Percentiles rank a stretch among this genome's conserved stretches.
These are phyloP conservation scores for Gopherus flavomarginatus DNA, from an alignment of 2,113 vertebrate genomes.

Conservation along the genomic window DNA sequence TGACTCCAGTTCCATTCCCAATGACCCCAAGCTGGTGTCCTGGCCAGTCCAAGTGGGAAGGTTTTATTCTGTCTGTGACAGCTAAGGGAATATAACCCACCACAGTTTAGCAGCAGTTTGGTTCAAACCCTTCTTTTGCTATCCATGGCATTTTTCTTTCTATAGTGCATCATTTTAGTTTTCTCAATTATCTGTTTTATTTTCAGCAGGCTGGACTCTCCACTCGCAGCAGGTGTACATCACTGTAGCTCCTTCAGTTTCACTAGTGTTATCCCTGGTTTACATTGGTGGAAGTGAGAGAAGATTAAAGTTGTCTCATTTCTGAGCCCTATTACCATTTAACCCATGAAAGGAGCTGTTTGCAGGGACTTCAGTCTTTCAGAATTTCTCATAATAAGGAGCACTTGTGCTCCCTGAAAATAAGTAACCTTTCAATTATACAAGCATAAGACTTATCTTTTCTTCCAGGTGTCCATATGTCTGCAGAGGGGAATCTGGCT, in stretches of 20 bases:
- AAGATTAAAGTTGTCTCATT: not conserved
- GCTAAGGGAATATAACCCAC: slow-evolving; percentile 11
- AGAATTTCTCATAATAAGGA: not conserved
- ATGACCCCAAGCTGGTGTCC: not conserved
- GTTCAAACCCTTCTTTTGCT: not conserved
- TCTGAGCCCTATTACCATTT: not conserved
- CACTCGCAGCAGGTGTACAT: not conserved
- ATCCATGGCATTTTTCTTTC: not conserved
- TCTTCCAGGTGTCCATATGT: slow-evolving; percentile 63
- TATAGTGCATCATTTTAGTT: not conserved
- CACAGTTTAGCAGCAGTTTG: slow-evolving; percentile 30
- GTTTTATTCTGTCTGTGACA: not conserved
- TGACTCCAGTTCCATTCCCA: not conserved
- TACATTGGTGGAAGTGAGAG: not conserved
- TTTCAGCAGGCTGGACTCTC: not conserved
- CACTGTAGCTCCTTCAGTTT: not conserved
- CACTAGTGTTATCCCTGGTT: not conserved
- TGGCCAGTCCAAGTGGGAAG: not conserved
- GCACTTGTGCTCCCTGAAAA: not conserved
- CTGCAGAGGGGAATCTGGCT: slow-evolving; percentile 14
- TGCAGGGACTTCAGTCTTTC: not conserved
- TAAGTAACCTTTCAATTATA: not conserved
- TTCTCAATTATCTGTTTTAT: not conserved
- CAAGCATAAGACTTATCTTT: slow-evolving; percentile 51
- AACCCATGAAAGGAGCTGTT: not conserved